Conservation (phyloP, 2,888 invertebrate species). For the Dastarcus helophoroides region DNA sequence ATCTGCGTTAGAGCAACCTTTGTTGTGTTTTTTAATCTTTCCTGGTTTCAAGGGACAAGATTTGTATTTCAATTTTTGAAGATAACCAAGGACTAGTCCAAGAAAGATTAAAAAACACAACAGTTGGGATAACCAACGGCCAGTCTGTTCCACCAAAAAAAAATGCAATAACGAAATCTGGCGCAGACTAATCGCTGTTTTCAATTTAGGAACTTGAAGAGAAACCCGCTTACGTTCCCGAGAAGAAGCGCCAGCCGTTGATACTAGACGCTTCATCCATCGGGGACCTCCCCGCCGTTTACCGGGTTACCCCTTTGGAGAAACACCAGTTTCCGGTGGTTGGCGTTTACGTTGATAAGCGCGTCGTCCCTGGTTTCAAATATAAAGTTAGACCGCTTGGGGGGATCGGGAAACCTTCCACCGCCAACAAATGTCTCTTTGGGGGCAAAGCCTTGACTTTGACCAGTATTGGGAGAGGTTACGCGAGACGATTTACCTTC, state of each 20-base stretch:
- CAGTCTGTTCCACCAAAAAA: no score
- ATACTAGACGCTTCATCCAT: slow-evolving; percentile 46
- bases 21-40: no score
- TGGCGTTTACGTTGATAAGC: slow-evolving; percentile 61
- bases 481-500: slow-evolving; percentile 62
- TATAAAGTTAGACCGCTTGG: slow-evolving; percentile 60
- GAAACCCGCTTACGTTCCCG: no score
- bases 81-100: no score
- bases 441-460: slow-evolving; percentile 54
- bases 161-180: no score
- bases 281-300: slow-evolving; percentile 55
- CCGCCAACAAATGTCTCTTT: slow-evolving; percentile 43
- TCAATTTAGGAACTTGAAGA: neutral
- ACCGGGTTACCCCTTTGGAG: slow-evolving; percentile 48
- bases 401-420: slow-evolving; percentile 30
- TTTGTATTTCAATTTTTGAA: no score
- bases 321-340: slow-evolving; percentile 56
- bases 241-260: no score
- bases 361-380: slow-evolving; percentile 61
- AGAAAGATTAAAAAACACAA: no score
- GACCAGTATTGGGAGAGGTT: slow-evolving; percentile 60
- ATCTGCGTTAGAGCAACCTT: no score
- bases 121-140: no score
- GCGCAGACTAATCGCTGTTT: no score
- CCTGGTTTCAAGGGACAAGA: no score